Evolutionary conservation across 2,888 invertebrate species (phyloP).

Genomic region (Apotomis turbidana): DNA sequence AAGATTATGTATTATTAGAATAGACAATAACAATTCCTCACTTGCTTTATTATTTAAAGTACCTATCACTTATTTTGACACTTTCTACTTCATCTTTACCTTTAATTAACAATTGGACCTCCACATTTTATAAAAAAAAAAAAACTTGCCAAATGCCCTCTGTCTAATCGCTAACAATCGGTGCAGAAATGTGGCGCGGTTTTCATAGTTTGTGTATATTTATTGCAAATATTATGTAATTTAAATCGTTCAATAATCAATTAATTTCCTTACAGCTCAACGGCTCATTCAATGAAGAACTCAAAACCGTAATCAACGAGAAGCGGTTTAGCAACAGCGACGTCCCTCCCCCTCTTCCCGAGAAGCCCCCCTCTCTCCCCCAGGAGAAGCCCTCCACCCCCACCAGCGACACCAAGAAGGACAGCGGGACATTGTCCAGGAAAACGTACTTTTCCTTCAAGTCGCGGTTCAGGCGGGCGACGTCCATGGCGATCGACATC

Average conservation of each 20-base stretch:
- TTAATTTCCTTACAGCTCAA: slow-evolving; percentile 41
- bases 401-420: slow-evolving; percentile 68
- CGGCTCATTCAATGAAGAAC: slow-evolving; percentile 70
- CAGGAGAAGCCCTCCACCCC: slow-evolving; percentile 71
- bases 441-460: slow-evolving; percentile 84
- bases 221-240: too few species aligned
- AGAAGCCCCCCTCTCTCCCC: slow-evolving; percentile 54
- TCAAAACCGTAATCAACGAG: slow-evolving; percentile 71
- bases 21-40: too few species aligned
- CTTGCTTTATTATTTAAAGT: too few species aligned
- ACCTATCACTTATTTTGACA: too few species aligned
- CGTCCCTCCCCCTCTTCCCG: slow-evolving; percentile 67
- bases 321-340: slow-evolving; percentile 69
- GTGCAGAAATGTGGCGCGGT: too few species aligned
- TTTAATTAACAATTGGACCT: too few species aligned
- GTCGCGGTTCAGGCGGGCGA: slow-evolving; percentile 85
- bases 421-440: slow-evolving; percentile 72
- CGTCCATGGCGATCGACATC: slow-evolving; percentile 82
- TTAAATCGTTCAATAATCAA: not conserved
- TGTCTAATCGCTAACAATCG: too few species aligned
- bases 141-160: too few species aligned
- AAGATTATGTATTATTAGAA: too few species aligned
- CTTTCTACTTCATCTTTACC: too few species aligned
- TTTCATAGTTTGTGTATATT: too few species aligned
- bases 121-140: too few species aligned